Evolutionary conservation across 2,113 vertebrate genomes (phyloP), one percentile per base, ranked within the genome.

Genomic region (Suncus etruscus): DNA sequence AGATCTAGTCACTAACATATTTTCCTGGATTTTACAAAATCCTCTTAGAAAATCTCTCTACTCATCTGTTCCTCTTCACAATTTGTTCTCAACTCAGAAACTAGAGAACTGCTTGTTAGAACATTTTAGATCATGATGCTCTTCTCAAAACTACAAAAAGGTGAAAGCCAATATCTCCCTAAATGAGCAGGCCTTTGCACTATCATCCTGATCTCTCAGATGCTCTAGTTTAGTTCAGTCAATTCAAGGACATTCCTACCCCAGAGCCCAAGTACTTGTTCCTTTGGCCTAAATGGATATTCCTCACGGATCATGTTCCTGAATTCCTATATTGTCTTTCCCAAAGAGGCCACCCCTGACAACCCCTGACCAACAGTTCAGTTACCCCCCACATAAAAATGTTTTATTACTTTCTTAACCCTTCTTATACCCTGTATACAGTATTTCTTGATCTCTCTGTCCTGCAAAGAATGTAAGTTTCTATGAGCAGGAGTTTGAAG

Each of bases 161-260:
- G 45, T 31, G 66, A 75, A 85, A 91, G 50, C 31, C 58, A 75
- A 81, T 16, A 45, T 86, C 75, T 29, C 20, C 86, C 74, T 89
- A 18, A 31, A 47, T 78, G 61, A 87, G 6, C 72, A 90, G 51
- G 24, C 9, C 50, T 4, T 16, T 24, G 48, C 11, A 11, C 77
- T 45, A 29, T 54, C n/a, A 81, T 69, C 93, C 69, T 63, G 69
- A 74, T 16, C 20, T 0, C 39, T 54, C 48, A 25, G 24, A 72
- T 47, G 31, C 10, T 89, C 54, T 32, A 39, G 29, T 51, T 11
- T 24, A 80, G n/a, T 20, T 12, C 25, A 29, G 65, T 83, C 47
- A 4, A 4, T 47, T 58, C 45, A 39, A 83, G 31, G 1, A 2
- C 16, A 27, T 10, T 74, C 32, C 73, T 15, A 31, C 24, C 31